These are phyloP conservation scores for Polyergus mexicanus DNA, from an alignment of 1,140 invertebrate species.

Conservation along the genomic window DNA sequence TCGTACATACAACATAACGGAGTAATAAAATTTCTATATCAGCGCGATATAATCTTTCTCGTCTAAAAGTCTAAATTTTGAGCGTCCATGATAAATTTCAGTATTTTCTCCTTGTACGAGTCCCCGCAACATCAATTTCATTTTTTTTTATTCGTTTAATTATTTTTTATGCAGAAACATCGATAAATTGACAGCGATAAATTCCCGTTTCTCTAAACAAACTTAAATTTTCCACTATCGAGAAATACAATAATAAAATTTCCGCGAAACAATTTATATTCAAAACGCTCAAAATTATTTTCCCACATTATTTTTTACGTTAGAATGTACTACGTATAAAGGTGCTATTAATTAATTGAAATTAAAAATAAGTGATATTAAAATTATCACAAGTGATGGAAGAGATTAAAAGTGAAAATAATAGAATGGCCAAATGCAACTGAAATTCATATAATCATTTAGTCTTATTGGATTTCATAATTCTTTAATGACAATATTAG, in stretches of 20 bases:
- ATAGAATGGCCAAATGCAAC: not conserved
- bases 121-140: no score
- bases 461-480: not conserved
- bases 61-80: slow-evolving; percentile 1
- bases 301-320: not conserved
- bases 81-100: no score
- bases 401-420: not conserved
- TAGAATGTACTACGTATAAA: not conserved
- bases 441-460: not conserved
- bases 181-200: not conserved
- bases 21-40: not conserved
- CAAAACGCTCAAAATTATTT: not conserved
- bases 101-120: no score
- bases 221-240: not conserved
- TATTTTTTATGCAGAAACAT: not conserved
- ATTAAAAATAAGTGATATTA: not conserved
- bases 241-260: not conserved
- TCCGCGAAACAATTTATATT: not conserved
- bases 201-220: not conserved
- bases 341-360: slow-evolving; percentile 4
- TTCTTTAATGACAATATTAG: not conserved
- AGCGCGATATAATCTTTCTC: not conserved
- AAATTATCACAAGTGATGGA: not conserved
- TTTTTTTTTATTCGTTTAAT: not conserved
- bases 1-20: not conserved